Evolutionary conservation across 1,140 invertebrate genomes (phyloP).

Genomic region (Ceratitis capitata): DNA sequence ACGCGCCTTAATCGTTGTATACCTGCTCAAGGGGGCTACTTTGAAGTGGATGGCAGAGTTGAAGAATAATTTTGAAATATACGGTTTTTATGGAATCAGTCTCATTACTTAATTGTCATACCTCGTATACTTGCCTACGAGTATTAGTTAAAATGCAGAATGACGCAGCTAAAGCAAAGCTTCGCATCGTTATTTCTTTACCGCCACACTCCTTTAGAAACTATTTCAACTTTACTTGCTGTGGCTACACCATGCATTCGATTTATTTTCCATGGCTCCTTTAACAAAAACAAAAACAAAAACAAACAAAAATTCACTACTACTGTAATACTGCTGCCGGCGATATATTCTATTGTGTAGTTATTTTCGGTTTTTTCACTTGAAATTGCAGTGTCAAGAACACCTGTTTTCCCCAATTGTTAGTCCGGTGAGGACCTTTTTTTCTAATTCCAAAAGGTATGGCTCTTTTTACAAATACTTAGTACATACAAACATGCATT

Average conservation of each 20-base stretch:
- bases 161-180: no score
- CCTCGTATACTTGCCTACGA: no score
- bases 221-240: not conserved
- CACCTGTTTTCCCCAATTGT: not conserved
- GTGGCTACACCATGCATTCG: not conserved
- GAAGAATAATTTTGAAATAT: no score
- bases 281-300: no score
- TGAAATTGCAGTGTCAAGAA: conserved; percentile 20
- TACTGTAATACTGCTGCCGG: not conserved
- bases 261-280: not conserved
- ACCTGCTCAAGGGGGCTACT: no score
- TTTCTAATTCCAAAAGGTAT: not conserved
- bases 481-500: not conserved
- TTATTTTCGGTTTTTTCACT: conserved; percentile 31
- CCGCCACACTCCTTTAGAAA: not conserved
- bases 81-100: no score
- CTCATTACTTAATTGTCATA: no score
- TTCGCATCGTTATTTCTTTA: no score
- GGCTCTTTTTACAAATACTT: not conserved
- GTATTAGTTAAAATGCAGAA: no score
- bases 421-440: not conserved
- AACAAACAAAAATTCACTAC: no score
- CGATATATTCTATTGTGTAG: not conserved
- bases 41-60: no score
- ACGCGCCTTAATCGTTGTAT: no score